These are phyloP conservation scores for Blastobasis adustella DNA, from an alignment of 2,888 invertebrate species.

Conservation along the genomic window DNA sequence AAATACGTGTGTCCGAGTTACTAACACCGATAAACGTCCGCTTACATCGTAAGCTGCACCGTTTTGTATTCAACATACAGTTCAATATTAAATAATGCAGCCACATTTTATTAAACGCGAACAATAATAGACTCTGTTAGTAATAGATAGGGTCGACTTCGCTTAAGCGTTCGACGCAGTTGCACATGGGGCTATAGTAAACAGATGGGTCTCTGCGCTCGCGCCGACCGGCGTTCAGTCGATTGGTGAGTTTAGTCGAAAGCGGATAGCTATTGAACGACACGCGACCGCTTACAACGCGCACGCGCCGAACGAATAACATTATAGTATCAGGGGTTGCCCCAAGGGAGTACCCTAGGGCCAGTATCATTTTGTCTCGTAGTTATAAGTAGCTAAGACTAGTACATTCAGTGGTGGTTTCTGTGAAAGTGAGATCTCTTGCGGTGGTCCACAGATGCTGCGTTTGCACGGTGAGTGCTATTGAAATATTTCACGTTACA, in stretches of 20 bases:
- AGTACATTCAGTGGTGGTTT: conserved; percentile 4
- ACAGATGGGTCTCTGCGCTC: conserved; percentile 54
- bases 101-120: too few species aligned
- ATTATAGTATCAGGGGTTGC: conserved; percentile 31
- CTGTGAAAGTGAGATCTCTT: conserved; percentile 6
- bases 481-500: conserved; percentile 48
- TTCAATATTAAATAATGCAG: too few species aligned
- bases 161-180: conserved; percentile 40
- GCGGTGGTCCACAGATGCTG: conserved; percentile 57
- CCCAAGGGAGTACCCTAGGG: conserved; percentile 45
- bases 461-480: conserved; percentile 61
- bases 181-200: conserved; percentile 66
- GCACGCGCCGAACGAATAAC: conserved; percentile 39
- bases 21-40: conserved; percentile 58
- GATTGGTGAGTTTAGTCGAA: conserved; percentile 46
- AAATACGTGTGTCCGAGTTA: conserved; percentile 65
- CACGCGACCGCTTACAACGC: conserved; percentile 46
- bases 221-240: conserved; percentile 35
- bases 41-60: too few species aligned
- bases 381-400: conserved; percentile 20
- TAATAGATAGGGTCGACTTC: too few species aligned
- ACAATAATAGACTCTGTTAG: too few species aligned
- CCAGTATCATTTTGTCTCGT: conserved; percentile 37
- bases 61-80: too few species aligned
- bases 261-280: conserved; percentile 46